phyloP scores from a whole-genome alignment of 37 sponge, comb jelly and placozoan species.

The Cliona cf. orientalis region DNA sequence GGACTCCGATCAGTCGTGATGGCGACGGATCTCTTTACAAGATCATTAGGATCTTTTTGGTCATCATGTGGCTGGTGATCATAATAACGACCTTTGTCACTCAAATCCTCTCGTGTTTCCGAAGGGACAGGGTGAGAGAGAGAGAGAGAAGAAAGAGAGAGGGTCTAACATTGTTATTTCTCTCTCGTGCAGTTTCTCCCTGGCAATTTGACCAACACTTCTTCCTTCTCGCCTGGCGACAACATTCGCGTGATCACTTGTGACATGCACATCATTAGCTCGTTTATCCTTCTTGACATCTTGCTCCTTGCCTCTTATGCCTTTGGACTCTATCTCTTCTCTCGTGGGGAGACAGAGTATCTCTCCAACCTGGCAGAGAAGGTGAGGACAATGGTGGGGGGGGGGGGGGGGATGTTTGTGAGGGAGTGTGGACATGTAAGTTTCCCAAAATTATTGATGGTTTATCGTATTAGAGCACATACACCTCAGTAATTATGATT shows the following conservation, averaged over 20 bases:
- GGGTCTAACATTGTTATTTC: not conserved
- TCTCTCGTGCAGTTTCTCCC: not conserved
- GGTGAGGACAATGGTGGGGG: slow-evolving; percentile 15
- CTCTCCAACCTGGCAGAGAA: slow-evolving; percentile 64
- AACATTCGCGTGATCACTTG: slow-evolving; percentile 14
- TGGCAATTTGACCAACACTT: not conserved
- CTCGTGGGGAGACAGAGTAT: slow-evolving; percentile 58
- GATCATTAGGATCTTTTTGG: slow-evolving; percentile 1
- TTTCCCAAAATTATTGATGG: no score
- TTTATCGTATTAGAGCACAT: no score
- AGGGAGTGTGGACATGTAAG: no score
- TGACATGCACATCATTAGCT: slow-evolving; percentile 39
- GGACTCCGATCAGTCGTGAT: slow-evolving; percentile 33
- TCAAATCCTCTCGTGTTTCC: slow-evolving; percentile 67
- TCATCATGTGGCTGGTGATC: slow-evolving; percentile 13
- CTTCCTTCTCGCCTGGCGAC: no score
- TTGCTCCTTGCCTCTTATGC: slow-evolving; percentile 57
- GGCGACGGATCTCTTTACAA: not conserved
- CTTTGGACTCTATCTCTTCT: slow-evolving; percentile 73
- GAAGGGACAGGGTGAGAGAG: slow-evolving; percentile 49
- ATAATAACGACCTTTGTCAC: slow-evolving; percentile 40
- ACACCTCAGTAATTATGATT: no score
- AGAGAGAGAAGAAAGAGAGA: not conserved
- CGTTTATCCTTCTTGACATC: slow-evolving; percentile 34
- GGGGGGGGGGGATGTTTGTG: no score